These are phyloP conservation scores for cat (Felis catus) DNA, from an alignment of 2,113 vertebrate genomes.

Conservation along the genomic window DNA sequence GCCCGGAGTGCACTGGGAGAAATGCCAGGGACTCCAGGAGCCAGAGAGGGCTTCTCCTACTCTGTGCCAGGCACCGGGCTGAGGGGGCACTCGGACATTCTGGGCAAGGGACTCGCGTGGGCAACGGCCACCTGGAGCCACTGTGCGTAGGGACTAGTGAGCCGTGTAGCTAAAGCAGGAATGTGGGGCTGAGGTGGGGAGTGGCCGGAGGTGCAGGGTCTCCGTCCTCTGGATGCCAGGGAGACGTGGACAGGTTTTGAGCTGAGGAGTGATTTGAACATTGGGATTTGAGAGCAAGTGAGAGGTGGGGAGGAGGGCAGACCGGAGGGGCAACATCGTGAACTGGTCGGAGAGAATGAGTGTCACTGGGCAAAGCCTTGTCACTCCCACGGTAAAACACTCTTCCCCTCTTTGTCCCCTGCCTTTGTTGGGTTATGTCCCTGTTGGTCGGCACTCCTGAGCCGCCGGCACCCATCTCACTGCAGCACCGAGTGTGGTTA, in stretches of 20 bases:
- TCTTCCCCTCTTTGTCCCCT: not conserved
- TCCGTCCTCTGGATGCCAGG: not conserved
- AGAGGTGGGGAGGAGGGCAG: not conserved
- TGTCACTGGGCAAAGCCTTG: not conserved
- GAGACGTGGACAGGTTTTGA: not conserved
- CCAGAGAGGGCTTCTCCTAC: not conserved
- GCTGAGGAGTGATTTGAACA: not conserved
- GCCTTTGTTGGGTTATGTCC: not conserved
- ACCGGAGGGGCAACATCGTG: accelerated
- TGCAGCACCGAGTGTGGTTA: not conserved
- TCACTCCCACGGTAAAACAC: not conserved
- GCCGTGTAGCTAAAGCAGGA: not conserved
- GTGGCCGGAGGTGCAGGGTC: not conserved
- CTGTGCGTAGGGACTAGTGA: not conserved
- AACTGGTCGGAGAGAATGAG: not conserved
- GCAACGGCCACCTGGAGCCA: not conserved
- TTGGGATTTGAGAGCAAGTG: not conserved
- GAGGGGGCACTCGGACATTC: not conserved
- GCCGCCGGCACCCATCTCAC: not conserved
- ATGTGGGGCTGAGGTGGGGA: not conserved
- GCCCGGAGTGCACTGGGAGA: not conserved
- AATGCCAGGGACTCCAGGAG: not conserved
- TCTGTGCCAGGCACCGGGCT: not conserved
- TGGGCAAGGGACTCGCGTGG: accelerated
- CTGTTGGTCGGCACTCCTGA: accelerated